phyloP scores from a whole-genome alignment of 2,797 vertebrate genomes.

The Buphagus erythrorhynchus region DNA sequence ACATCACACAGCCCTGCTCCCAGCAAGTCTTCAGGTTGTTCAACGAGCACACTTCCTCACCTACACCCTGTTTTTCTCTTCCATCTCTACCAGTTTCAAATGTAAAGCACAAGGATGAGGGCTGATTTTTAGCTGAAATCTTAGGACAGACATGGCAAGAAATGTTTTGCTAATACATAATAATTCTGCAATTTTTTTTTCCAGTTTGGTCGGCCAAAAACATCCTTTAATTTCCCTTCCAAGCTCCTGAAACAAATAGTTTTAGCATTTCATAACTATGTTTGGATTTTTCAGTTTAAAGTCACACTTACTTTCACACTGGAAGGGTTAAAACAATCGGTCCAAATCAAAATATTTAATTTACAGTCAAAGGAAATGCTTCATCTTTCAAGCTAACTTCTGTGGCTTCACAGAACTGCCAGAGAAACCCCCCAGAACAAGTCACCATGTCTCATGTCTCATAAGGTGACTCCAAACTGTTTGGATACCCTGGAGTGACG shows the following conservation, averaged over 20 bases:
- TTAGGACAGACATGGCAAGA: neutral
- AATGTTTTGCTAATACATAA: neutral
- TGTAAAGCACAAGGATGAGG: neutral
- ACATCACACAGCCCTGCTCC: neutral
- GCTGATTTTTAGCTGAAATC: neutral
- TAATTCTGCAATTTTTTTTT: neutral
- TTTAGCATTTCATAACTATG: neutral
- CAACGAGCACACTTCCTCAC: neutral
- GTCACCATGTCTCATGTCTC: neutral
- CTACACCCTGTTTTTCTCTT: neutral
- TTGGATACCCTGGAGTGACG: neutral
- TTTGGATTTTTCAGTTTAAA: neutral
- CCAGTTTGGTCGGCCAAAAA: neutral
- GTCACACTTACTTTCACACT: neutral
- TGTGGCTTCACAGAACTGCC: neutral
- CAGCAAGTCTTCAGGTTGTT: neutral
- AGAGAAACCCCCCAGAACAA: neutral
- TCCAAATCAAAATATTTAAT: constrained; percentile 8
- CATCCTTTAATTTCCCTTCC: neutral
- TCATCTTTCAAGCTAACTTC: neutral
- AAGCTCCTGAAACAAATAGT: neutral
- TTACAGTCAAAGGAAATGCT: neutral
- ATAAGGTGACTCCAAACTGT: neutral
- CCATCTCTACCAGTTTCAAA: neutral
- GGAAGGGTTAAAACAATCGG: constrained; percentile 10